Percentiles rank a stretch among this genome's conserved stretches.
These are phyloP conservation scores for Clarias pachynema DNA, from an alignment of 2,797 vertebrate species.

Conservation along the genomic window DNA sequence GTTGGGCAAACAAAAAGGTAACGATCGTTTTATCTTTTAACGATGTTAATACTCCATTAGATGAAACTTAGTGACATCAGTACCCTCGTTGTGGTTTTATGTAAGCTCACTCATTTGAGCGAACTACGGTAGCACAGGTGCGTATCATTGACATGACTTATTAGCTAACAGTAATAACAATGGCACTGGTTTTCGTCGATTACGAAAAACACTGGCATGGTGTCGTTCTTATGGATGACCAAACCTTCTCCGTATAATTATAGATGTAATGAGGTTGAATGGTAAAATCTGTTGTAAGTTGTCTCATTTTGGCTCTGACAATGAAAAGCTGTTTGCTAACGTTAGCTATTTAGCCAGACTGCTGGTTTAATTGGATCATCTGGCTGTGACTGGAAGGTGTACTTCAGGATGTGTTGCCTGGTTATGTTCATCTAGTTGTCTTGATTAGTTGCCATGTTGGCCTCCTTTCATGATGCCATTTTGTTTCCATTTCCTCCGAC, in stretches of 20 bases:
- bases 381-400: not conserved
- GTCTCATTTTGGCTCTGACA: not conserved
- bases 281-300: not conserved
- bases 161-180: conserved; percentile 17
- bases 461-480: conserved; percentile 51
- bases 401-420: not conserved
- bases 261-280: not conserved
- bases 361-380: conserved; percentile 11
- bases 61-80: not conserved
- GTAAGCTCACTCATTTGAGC: too few relatives aligned
- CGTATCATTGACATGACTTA: conserved; percentile 1
- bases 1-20: conserved; percentile 16
- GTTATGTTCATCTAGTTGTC: not conserved
- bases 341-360: not conserved
- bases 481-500: conserved; percentile 43
- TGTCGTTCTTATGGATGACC: not conserved
- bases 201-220: too few relatives aligned
- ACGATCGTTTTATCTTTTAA: not conserved
- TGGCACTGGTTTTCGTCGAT: not conserved
- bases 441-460: not conserved
- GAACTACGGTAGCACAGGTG: not conserved
- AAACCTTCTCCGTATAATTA: not conserved
- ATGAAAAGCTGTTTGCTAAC: not conserved
- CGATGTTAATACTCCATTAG: too few relatives aligned
- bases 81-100: not conserved